Conservation (phyloP, 2,113 vertebrate genomes). For the Laticauda laticaudata region DNA sequence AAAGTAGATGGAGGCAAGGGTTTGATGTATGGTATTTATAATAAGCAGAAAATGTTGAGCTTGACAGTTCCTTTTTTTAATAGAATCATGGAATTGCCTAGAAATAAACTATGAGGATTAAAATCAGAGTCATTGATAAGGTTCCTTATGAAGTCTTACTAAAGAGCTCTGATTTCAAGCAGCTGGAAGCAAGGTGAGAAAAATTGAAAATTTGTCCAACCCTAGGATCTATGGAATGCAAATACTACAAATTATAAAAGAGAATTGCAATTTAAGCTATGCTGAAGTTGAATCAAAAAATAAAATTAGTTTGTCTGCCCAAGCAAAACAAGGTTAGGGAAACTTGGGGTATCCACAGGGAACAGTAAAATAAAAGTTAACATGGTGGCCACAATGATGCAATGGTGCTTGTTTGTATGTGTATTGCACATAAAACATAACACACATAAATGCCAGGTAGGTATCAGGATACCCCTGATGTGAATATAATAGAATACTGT, state of each 20-base stretch:
- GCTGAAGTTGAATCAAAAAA: neutral
- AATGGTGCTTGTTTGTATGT: neutral
- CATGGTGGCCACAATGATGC: neutral
- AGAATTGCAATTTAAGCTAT: neutral
- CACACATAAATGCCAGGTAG: neutral
- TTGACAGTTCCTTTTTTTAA: neutral
- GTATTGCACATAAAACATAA: neutral
- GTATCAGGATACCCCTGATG: neutral
- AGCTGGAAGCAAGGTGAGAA: neutral
- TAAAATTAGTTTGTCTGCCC: neutral
- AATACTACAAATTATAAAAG: neutral
- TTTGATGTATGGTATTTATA: neutral
- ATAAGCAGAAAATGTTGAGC: neutral
- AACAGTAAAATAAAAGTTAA: neutral
- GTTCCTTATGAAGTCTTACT: neutral
- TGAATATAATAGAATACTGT: neutral
- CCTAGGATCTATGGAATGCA: neutral
- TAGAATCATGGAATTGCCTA: neutral
- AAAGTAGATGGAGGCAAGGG: neutral
- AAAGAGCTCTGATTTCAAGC: neutral
- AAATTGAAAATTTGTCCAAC: neutral
- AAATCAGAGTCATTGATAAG: neutral
- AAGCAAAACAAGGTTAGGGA: neutral
- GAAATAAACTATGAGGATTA: neutral
- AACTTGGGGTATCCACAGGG: neutral